A percentile compares a stretch with the other conserved stretches of the same genome.
Evolutionary conservation across 2,113 vertebrate genomes (phyloP).

Genomic region (Sminthopsis crassicaudata): DNA sequence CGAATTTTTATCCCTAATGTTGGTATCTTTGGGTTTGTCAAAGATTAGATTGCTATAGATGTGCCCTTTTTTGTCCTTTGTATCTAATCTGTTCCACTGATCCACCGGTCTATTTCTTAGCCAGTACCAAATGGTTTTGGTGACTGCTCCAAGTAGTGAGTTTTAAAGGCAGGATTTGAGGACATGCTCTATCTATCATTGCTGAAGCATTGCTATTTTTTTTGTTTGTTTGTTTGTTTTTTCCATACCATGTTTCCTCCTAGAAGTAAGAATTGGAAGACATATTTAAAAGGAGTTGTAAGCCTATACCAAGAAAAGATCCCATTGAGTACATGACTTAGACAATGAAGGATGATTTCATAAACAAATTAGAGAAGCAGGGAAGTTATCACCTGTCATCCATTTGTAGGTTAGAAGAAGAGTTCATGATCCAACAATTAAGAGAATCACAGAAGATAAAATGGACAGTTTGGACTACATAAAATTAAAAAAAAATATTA

Average conservation of each 20-base stretch:
- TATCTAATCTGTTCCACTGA: no score
- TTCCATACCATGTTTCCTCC: neutral
- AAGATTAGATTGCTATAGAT: no score
- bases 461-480: neutral
- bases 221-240: neutral
- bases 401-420: neutral
- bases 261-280: neutral
- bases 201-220: neutral
- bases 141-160: neutral
- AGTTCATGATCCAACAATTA: neutral
- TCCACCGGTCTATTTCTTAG: no score
- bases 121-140: no score
- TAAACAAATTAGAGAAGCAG: neutral
- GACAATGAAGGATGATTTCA: neutral
- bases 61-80: no score
- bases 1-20: no score
- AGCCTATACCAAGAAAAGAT: neutral
- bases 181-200: neutral
- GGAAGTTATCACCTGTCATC: neutral
- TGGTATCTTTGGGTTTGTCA: no score
- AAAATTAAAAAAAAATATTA: neutral
- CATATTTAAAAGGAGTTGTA: neutral
- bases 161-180: neutral
- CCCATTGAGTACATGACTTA: neutral
- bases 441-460: neutral